Conservation (phyloP, 2,113 vertebrate species). For the Aegotheles bennettii region DNA sequence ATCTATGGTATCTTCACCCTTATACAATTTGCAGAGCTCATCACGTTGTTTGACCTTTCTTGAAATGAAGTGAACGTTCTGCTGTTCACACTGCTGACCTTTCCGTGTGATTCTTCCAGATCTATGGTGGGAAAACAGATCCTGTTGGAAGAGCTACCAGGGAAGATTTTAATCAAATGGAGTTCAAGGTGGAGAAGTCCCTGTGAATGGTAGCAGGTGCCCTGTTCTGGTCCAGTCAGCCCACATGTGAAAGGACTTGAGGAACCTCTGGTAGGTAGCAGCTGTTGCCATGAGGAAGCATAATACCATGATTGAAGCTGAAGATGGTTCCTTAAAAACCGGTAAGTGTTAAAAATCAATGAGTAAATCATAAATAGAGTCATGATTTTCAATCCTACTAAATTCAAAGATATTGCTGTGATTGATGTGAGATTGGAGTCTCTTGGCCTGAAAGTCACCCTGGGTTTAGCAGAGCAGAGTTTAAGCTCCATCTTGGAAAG, state of each 20-base stretch:
- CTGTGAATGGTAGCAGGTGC: neutral
- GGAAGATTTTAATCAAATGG: neutral
- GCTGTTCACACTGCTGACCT: neutral
- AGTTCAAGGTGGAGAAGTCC: neutral
- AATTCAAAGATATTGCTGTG: neutral
- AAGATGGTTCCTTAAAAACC: neutral
- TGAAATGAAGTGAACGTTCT: neutral
- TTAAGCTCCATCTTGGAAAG: neutral
- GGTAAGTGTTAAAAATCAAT: neutral
- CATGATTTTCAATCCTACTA: neutral
- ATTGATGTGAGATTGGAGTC: neutral
- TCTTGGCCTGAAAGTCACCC: neutral
- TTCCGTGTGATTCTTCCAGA: neutral
- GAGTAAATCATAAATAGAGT: neutral
- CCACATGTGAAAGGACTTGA: neutral
- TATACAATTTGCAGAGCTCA: neutral
- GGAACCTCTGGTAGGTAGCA: neutral
- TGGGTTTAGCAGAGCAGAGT: neutral
- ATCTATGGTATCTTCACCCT: neutral
- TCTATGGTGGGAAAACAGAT: neutral
- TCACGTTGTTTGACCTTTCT: neutral
- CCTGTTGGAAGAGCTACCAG: neutral
- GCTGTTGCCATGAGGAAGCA: neutral
- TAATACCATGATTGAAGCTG: neutral
- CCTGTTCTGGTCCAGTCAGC: neutral